Evolutionary conservation across 2,888 invertebrate genomes (phyloP).

Genomic region (Acrocyrtus sp.): DNA sequence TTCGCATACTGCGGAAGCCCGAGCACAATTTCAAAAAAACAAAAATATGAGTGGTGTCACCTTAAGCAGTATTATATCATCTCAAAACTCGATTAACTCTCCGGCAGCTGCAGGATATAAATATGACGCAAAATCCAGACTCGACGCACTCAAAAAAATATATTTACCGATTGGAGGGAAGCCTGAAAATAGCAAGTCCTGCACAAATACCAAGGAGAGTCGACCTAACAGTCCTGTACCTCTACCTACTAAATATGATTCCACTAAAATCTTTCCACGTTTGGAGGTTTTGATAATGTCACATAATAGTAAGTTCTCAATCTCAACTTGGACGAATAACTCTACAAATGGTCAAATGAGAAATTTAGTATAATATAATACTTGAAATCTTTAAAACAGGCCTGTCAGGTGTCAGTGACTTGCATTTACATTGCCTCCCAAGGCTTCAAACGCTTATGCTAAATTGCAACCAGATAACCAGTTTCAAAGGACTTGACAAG

Average conservation of each 20-base stretch:
- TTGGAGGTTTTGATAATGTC: constrained; percentile 61
- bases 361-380: no score
- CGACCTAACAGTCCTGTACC: constrained; percentile 16
- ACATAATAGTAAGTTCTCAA: constrained; percentile 56
- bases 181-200: no score
- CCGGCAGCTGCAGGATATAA: no score
- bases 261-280: constrained; percentile 54
- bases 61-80: no score
- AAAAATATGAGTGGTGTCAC: background rate
- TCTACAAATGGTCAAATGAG: background rate
- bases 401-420: constrained; percentile 41
- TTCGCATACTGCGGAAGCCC: constrained; percentile 37
- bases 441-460: constrained; percentile 56
- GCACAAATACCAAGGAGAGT: no score
- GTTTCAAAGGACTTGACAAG: constrained; percentile 55
- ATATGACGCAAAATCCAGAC: background rate
- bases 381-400: constrained; percentile 25
- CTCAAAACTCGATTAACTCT: no score
- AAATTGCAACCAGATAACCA: constrained; percentile 60
- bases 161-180: background rate
- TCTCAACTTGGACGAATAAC: background rate
- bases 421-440: constrained; percentile 61
- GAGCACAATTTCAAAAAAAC: constrained; percentile 40
- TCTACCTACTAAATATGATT: constrained; percentile 29
- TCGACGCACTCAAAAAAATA: background rate